phyloP scores from a whole-genome alignment of 2,797 vertebrate species.

The Amblyopsis hoosieri region DNA sequence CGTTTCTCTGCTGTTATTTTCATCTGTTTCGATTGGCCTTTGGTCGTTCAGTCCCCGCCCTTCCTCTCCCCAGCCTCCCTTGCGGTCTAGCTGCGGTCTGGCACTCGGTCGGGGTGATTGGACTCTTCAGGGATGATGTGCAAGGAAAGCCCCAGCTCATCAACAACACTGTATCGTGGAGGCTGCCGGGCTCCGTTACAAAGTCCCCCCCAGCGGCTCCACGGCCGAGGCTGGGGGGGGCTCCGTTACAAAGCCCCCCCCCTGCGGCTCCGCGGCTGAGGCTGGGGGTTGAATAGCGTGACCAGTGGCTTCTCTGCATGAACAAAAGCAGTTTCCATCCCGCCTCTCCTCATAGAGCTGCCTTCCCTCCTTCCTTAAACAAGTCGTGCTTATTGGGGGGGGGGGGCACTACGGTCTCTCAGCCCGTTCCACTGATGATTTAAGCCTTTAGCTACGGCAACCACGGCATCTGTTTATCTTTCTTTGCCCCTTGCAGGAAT shows the following conservation, averaged over 20 bases:
- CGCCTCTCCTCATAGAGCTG: conserved; percentile 16
- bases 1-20: conserved; percentile 24
- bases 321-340: conserved; percentile 33
- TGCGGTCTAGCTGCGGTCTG: conserved; percentile 61
- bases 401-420: conserved; percentile 13
- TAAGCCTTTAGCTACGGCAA: conserved; percentile 34
- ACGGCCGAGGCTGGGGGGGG: conserved; percentile 48
- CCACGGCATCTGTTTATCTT: conserved; percentile 65
- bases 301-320: conserved; percentile 49
- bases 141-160: conserved; percentile 62
- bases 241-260: not conserved
- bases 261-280: conserved; percentile 50
- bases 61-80: conserved; percentile 30
- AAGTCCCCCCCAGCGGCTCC: conserved; percentile 32
- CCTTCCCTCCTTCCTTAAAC: conserved; percentile 17
- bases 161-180: conserved; percentile 49
- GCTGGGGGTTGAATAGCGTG: conserved; percentile 60
- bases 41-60: conserved; percentile 12
- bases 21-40: conserved; percentile 53
- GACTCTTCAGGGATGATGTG: conserved; percentile 60
- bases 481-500: conserved; percentile 51
- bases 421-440: conserved; percentile 35
- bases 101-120: conserved; percentile 62
- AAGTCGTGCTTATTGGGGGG: conserved; percentile 33
- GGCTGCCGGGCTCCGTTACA: conserved; percentile 61